Evolutionary conservation across 1,140 invertebrate genomes (phyloP), one percentile per base, ranked within the genome.

Genomic region (Copidosoma floridanum): DNA sequence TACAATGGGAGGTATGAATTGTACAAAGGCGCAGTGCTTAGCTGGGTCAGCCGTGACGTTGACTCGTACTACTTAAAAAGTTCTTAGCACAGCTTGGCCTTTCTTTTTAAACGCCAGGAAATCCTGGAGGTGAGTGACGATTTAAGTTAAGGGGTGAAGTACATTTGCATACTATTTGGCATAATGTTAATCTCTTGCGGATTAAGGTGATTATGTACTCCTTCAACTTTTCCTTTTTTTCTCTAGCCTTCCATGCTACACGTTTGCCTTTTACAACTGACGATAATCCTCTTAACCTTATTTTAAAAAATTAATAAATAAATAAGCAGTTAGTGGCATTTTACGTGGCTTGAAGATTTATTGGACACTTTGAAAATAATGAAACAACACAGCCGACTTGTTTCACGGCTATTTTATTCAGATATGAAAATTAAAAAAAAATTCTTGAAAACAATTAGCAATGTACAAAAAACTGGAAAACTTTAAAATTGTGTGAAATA

Each of bases 171-270:
- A 23, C 32, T 24, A 16, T 23, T 32, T 23, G 16, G 50, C 21
- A 53, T 46, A 60, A 53, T 60, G 57, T 50, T 60, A 60, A 60
- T 60, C 57, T 60, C 53, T 47, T 38, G 12, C 29, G 41, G 48
- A 60, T 53, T 46, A 60, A 37, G 48, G 38, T 53, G 57, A 53
- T 60, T 60, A 46, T n/a, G n/a, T n/a, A n/a, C n/a, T 7, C 14
- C 11, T 50, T 11, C 3, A 29, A 11, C 47, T 35, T 27, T 18
- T 20, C 14, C 26, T 50, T 32, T 46, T 46, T 46, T 24, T 7
- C 44, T 14, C 40, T 12, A 21, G 44, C 21, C 12, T 46, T 12
- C 44, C n/a, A n/a, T n/a, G n/a, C n/a, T n/a, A n/a, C n/a, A n/a
- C n/a, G n/a, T n/a, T n/a, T n/a, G n/a, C n/a, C n/a, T 26, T n/a